A percentile compares a stretch with the other conserved stretches of the same genome.
Evolutionary conservation across 2,113 vertebrate genomes (phyloP).

Genomic region (Lycaon pictus): DNA sequence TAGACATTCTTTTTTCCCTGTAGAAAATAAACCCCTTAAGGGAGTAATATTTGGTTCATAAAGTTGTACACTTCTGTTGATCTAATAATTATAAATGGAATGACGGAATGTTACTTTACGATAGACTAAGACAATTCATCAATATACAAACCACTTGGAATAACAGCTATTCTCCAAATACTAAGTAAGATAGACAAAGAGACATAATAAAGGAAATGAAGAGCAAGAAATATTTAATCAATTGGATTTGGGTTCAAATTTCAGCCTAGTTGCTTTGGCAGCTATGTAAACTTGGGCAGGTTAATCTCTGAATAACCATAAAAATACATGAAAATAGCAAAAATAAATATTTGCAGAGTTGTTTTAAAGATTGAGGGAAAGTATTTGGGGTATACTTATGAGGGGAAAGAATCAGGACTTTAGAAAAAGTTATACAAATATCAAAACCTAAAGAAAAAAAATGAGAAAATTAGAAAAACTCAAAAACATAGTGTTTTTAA

Average conservation of each 20-base stretch:
- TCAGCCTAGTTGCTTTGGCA: background rate
- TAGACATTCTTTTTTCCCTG: conserved; percentile 5
- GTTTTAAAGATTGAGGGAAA: background rate
- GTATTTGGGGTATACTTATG: background rate
- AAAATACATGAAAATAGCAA: conserved; percentile 48
- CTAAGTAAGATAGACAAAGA: conserved; percentile 10
- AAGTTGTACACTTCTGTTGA: conserved; percentile 37
- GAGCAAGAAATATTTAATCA: background rate
- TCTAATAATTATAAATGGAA: conserved; percentile 4
- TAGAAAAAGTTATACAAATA: conserved; percentile 46
- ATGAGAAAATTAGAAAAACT: background rate
- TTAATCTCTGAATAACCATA: conserved; percentile 3
- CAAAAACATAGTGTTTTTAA: background rate
- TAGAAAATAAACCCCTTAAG: conserved; percentile 22
- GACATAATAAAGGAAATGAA: background rate
- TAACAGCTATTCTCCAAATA: conserved; percentile 16
- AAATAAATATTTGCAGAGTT: conserved; percentile 4
- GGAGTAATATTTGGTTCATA: conserved; percentile 1
- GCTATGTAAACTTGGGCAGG: background rate
- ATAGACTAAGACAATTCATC: background rate
- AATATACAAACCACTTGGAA: conserved; percentile 6
- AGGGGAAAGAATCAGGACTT: background rate
- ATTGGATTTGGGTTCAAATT: background rate
- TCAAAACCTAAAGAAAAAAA: conserved; percentile 14
- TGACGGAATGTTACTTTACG: conserved; percentile 5